Conservation (phyloP, 2,797 vertebrate genomes). For the Salmo trutta region DNA sequence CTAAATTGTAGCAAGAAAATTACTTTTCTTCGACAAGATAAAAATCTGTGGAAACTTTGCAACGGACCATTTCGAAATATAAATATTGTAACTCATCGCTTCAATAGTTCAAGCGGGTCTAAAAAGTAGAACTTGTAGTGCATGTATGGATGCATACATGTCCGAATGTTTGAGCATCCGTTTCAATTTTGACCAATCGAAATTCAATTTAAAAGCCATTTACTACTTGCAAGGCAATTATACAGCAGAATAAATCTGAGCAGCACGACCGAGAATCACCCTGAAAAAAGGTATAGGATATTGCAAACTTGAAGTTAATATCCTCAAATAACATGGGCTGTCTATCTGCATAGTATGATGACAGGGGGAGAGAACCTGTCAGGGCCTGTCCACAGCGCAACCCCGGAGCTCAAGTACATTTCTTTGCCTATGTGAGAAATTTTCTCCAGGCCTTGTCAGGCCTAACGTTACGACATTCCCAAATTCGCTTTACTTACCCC, state of each 20-base stretch:
- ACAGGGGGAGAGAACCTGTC: conserved; percentile 61
- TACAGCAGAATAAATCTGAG: neutral
- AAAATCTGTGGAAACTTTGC: neutral
- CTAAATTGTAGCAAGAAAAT: neutral
- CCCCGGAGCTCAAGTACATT: conserved; percentile 14
- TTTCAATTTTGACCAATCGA: neutral
- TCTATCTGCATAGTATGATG: conserved; percentile 11
- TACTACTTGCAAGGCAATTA: neutral
- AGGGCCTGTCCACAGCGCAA: conserved; percentile 38
- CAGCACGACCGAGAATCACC: neutral
- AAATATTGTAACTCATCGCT: neutral
- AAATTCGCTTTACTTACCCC: conserved; percentile 62
- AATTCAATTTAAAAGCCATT: neutral
- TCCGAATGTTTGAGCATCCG: conserved; percentile 1
- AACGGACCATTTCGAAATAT: no score
- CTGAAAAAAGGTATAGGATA: no score
- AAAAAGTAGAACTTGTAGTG: neutral
- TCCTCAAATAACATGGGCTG: neutral
- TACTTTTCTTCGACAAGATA: neutral
- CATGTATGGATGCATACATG: conserved; percentile 26
- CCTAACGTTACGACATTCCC: conserved; percentile 9
- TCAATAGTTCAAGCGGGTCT: neutral
- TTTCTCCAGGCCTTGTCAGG: conserved; percentile 16
- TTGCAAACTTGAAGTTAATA: conserved; percentile 57
- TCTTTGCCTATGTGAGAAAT: conserved; percentile 4